Evolutionary conservation across 1,140 invertebrate species (phyloP).

Genomic region (Pomacea maculata): DNA sequence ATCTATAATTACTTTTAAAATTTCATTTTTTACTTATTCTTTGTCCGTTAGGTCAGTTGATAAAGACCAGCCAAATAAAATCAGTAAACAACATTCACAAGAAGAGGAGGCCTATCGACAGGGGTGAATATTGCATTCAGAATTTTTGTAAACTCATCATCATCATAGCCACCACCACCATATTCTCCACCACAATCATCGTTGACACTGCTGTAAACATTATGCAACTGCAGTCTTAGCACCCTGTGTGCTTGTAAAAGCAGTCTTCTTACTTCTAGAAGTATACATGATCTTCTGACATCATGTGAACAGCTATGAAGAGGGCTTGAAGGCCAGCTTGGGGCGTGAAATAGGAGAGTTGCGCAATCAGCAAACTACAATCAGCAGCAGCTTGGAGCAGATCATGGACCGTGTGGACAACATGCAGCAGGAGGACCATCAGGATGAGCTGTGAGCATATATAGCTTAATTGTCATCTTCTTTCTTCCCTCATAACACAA

Average conservation of each 20-base stretch:
- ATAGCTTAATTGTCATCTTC: not conserved
- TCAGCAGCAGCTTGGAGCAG: slow-evolving; percentile 33
- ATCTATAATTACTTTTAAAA: no score
- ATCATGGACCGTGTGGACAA: slow-evolving; percentile 41
- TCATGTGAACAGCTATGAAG: slow-evolving; percentile 33
- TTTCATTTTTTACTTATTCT: no score
- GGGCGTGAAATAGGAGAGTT: slow-evolving; percentile 31
- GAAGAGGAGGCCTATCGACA: slow-evolving; percentile 39
- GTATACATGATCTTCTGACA: not conserved
- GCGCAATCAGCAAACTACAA: slow-evolving; percentile 37
- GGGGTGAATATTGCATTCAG: slow-evolving; percentile 26
- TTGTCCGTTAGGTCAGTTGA: not conserved
- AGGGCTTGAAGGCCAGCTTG: slow-evolving; percentile 37
- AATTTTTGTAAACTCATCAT: not conserved
- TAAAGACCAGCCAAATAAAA: slow-evolving; percentile 10
- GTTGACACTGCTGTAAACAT: not conserved
- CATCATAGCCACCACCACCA: not conserved
- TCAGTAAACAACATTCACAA: slow-evolving; percentile 22
- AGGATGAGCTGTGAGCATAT: slow-evolving; percentile 18
- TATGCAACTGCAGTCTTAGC: not conserved
- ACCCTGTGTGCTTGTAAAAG: no score
- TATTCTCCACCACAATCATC: not conserved
- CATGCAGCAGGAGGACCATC: slow-evolving; percentile 28
- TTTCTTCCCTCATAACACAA: no score
- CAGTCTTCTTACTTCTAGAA: no score